A percentile compares a stretch with the other conserved stretches of the same genome.
These are phyloP conservation scores for Mesoligia furuncula DNA, from an alignment of 2,888 invertebrate genomes.

Conservation along the genomic window DNA sequence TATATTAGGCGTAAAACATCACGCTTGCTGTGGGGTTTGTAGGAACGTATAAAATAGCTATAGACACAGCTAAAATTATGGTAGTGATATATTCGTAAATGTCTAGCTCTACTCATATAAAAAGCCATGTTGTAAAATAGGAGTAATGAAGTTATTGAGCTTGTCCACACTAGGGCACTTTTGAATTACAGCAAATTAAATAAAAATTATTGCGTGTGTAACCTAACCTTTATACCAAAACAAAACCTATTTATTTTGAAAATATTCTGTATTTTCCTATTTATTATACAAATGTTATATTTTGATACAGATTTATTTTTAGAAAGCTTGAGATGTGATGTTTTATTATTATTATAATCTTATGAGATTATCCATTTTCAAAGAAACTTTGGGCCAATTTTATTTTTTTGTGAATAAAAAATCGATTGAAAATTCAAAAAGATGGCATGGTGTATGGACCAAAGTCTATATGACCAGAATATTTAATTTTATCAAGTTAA, in stretches of 20 bases:
- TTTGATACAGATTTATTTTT: conserved; percentile 30
- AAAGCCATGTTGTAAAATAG: too few relatives aligned
- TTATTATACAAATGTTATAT: conserved; percentile 26
- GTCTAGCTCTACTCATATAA: background rate
- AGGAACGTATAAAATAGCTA: background rate
- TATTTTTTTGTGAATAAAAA: background rate
- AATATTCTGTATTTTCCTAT: conserved; percentile 15
- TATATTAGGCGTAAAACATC: background rate
- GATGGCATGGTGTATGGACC: background rate
- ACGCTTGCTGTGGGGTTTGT: conserved; percentile 4
- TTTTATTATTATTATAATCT: conserved; percentile 16
- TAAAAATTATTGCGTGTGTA: background rate
- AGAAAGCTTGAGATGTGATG: conserved; percentile 16
- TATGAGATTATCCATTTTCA: background rate
- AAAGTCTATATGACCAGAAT: conserved; percentile 7
- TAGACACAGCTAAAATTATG: background rate
- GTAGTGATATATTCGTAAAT: background rate
- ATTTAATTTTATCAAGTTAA: background rate
- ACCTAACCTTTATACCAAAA: background rate
- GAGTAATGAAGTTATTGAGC: background rate
- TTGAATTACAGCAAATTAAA: background rate
- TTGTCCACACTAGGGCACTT: background rate
- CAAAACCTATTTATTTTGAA: background rate
- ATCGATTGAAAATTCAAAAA: background rate
- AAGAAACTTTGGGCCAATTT: background rate